Evolutionary conservation across 2,113 vertebrate genomes (phyloP).

Genomic region (Clarias gariepinus): DNA sequence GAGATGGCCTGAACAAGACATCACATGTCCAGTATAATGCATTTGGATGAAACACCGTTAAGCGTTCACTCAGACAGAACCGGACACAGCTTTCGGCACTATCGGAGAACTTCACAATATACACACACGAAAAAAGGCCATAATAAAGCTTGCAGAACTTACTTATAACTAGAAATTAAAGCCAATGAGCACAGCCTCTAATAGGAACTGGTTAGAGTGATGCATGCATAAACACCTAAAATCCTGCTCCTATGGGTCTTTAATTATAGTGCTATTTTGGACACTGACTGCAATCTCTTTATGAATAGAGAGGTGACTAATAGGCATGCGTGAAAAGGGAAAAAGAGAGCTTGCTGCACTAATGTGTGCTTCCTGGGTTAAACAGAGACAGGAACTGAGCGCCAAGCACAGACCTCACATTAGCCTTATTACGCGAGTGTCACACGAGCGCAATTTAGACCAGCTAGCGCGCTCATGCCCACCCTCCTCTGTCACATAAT

Average conservation of each 20-base stretch:
- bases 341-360: constrained; percentile 24
- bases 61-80: background rate
- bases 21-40: background rate
- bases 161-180: constrained; percentile 7
- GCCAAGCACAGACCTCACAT: background rate
- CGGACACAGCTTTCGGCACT: background rate
- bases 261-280: constrained; percentile 32
- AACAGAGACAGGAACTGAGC: constrained; percentile 27
- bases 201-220: background rate
- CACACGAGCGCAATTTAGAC: constrained; percentile 21
- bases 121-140: background rate
- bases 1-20: constrained; percentile 17
- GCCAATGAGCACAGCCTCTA: constrained; percentile 14
- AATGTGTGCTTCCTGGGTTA: constrained; percentile 41
- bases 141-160: background rate
- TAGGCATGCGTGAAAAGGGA: constrained; percentile 2
- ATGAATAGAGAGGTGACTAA: constrained; percentile 36
- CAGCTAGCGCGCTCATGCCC: constrained; percentile 1
- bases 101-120: background rate
- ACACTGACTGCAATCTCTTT: constrained; percentile 16
- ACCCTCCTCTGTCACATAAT: constrained; percentile 19
- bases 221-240: constrained; percentile 17
- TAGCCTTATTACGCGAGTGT: constrained; percentile 16
- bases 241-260: background rate
- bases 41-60: background rate